Evolutionary conservation across 2,797 vertebrate genomes (phyloP), one percentile per base, ranked within the genome.

Genomic region (Lophotriccus pileatus): DNA sequence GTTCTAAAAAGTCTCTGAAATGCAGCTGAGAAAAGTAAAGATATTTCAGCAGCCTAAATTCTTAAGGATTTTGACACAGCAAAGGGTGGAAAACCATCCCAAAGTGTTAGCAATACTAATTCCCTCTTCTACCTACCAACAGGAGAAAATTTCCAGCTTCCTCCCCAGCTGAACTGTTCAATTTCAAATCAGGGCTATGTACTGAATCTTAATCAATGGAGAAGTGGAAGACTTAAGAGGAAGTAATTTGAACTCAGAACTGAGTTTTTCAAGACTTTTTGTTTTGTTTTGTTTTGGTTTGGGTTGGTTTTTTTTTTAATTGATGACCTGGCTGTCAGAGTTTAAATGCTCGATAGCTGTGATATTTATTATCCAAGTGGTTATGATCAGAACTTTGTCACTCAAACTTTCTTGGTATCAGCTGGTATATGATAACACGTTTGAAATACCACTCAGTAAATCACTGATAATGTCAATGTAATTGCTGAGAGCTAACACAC

Each of bases 371-470:
- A 96, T 84, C 83, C 62, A 90, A 95, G 90, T 82, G 50, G 73
- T 91, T 95, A 93, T 76, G 85, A 94, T 93, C 83, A 93, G 77
- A 94, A 96, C 67, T 96, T 94, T 95, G 83, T 87, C 76, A 75
- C 83, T 96, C 91, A 93, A 2, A 84, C 55, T 90, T 90, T 36
- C 83, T 91, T 94, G 84, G 80, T 96, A 91, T 95, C 94, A 95
- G 66, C 77, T 90, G 87, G 88, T 85, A 94, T 94, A 94, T 60
- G 84, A 80, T 91, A 76, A 91, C 83, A 70, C 66, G 74, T 94
- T 89, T 95, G 86, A 96, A 95, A 95, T 88, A 90, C 86, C 91
- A 94, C 91, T 84, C 88, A 93, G 93, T 96, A 96, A 94, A 96
- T 95, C 87, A 91, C 87, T 94, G 93, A 96, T 96, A 96, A 94